A percentile compares a stretch with the other conserved stretches of the same genome.
Conservation (phyloP, 2,113 vertebrate species). For the Mesocricetus auratus region DNA sequence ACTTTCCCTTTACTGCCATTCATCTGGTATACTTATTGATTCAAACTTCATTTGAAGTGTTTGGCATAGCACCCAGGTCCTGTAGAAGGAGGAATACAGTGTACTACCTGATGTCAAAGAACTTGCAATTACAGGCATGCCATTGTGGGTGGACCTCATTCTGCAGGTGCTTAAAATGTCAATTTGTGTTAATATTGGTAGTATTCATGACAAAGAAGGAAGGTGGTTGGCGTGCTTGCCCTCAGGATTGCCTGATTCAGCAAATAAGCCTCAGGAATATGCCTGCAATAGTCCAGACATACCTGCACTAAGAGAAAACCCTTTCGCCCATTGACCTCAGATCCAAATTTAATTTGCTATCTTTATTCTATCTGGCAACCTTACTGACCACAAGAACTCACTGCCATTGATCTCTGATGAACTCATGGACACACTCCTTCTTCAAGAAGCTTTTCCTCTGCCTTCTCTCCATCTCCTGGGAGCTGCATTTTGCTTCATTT, state of each 20-base stretch:
- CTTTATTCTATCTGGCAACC: neutral
- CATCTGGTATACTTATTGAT: neutral
- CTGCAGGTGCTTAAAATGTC: neutral
- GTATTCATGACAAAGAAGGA: neutral
- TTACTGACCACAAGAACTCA: neutral
- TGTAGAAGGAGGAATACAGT: neutral
- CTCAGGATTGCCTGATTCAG: neutral
- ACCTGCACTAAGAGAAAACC: neutral
- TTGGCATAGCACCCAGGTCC: neutral
- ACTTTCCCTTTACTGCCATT: neutral
- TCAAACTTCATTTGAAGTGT: neutral
- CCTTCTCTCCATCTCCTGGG: fast-evolving
- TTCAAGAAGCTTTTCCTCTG: neutral
- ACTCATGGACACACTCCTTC: neutral
- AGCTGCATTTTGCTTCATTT: neutral
- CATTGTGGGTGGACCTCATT: neutral
- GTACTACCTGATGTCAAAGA: neutral
- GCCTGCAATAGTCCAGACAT: neutral
- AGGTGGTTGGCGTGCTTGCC: neutral
- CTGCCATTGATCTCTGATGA: neutral
- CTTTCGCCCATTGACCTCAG: neutral
- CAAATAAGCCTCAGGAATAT: neutral
- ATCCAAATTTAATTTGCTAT: neutral
- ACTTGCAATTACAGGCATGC: neutral
- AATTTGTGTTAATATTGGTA: neutral